Evolutionary conservation across 2,113 vertebrate genomes (phyloP).

Genomic region (Nothocercus julius): DNA sequence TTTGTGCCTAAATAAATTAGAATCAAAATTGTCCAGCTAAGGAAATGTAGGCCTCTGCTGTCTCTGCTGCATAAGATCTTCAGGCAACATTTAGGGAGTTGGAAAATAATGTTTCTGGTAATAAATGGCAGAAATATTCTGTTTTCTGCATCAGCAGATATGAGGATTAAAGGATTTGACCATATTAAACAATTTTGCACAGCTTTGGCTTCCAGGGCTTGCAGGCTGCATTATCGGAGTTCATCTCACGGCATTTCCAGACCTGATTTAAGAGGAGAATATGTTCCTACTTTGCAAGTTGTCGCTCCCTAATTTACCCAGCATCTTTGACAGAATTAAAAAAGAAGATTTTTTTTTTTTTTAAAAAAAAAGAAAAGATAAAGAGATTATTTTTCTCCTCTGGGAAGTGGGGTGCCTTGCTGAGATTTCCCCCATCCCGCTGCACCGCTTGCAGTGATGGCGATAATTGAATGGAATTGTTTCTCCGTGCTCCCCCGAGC

Average conservation of each 20-base stretch:
- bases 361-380: slow-evolving; percentile 56
- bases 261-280: slow-evolving; percentile 79
- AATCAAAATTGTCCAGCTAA: slow-evolving; percentile 71
- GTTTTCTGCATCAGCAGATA: slow-evolving; percentile 84
- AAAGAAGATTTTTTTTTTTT: background rate
- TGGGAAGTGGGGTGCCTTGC: slow-evolving; percentile 67
- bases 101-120: slow-evolving; percentile 82
- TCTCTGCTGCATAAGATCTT: slow-evolving; percentile 68
- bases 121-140: slow-evolving; percentile 81
- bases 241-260: slow-evolving; percentile 77
- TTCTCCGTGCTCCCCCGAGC: background rate
- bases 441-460: slow-evolving; percentile 74
- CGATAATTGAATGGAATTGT: slow-evolving; percentile 77
- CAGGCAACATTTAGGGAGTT: slow-evolving; percentile 73
- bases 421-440: slow-evolving; percentile 44
- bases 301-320: slow-evolving; percentile 78
- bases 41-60: slow-evolving; percentile 65
- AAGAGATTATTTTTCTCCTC: slow-evolving; percentile 68
- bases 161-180: slow-evolving; percentile 83
- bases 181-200: slow-evolving; percentile 83
- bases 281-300: slow-evolving; percentile 75
- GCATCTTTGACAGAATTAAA: slow-evolving; percentile 75
- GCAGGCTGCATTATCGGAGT: slow-evolving; percentile 76
- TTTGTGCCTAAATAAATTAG: slow-evolving; percentile 75
- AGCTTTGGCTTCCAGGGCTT: slow-evolving; percentile 79